These are phyloP conservation scores for Geopemphigus sp. DNA, from an alignment of 1,140 invertebrate species.

Conservation along the genomic window DNA sequence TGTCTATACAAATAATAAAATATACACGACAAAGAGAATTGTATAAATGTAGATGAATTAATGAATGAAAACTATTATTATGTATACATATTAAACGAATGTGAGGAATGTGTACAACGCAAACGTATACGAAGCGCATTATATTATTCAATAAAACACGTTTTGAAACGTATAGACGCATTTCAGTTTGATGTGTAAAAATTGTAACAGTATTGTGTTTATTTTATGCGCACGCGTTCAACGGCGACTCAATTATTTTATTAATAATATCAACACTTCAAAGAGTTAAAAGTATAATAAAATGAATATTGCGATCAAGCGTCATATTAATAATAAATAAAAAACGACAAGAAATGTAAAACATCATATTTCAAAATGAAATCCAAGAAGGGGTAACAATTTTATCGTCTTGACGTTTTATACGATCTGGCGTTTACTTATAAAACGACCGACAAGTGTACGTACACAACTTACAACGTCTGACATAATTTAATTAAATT, in stretches of 20 bases:
- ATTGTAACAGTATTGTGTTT: too few species aligned
- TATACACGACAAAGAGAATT: too few species aligned
- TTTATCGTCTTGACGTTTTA: slow-evolving; percentile 3
- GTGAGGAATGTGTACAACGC: too few species aligned
- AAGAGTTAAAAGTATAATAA: background rate
- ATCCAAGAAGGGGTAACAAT: slow-evolving; percentile 9
- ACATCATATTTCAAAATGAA: slow-evolving; percentile 7
- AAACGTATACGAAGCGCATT: too few species aligned
- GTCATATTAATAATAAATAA: slow-evolving; percentile 23
- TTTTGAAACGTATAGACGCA: too few species aligned
- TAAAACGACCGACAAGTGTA: background rate
- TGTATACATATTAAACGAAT: too few species aligned
- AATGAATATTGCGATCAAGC: background rate
- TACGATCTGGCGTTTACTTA: slow-evolving; percentile 2
- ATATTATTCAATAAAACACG: too few species aligned
- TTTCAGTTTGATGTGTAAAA: too few species aligned
- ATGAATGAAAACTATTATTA: too few species aligned
- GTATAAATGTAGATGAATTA: too few species aligned
- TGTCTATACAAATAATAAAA: too few species aligned
- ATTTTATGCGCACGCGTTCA: background rate
- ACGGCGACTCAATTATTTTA: background rate
- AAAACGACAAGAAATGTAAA: background rate
- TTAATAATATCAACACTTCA: background rate
- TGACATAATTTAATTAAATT: slow-evolving; percentile 31
- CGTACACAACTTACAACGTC: background rate